Conservation (phyloP, 2,113 vertebrate genomes). For the Phrynocephalus versicolor region DNA sequence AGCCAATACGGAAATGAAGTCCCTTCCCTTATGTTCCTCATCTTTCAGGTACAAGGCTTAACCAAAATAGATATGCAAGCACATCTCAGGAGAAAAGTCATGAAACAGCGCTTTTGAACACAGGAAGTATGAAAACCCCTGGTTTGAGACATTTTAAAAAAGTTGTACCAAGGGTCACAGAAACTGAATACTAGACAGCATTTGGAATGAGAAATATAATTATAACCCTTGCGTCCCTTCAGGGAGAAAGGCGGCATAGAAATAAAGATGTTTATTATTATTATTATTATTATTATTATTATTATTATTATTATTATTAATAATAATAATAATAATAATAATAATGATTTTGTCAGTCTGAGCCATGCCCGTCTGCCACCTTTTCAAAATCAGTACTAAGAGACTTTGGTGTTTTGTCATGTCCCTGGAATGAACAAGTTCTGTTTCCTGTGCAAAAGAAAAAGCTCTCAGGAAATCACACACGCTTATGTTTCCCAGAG, state of each 20-base stretch:
- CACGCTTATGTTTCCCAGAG: constrained; percentile 20
- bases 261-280: too few relatives aligned
- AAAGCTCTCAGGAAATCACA: constrained; percentile 38
- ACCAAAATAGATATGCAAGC: not conserved
- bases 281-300: too few relatives aligned
- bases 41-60: not conserved
- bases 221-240: too few relatives aligned
- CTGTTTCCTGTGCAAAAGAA: constrained; percentile 28
- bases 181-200: not conserved
- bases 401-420: constrained; percentile 19
- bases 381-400: constrained; percentile 17
- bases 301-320: too few relatives aligned
- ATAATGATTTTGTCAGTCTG: not conserved
- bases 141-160: constrained; percentile 25
- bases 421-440: constrained; percentile 39
- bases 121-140: not conserved
- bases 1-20: too few relatives aligned
- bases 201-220: not conserved
- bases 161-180: not conserved
- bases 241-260: too few relatives aligned
- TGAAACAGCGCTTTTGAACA: not conserved
- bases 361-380: constrained; percentile 27
- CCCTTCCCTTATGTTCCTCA: too few relatives aligned
- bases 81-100: not conserved
- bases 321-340: too few relatives aligned